Base-by-base conservation (phyloP, 2,888 invertebrate species). In the Diplolepis rosae region DNA sequence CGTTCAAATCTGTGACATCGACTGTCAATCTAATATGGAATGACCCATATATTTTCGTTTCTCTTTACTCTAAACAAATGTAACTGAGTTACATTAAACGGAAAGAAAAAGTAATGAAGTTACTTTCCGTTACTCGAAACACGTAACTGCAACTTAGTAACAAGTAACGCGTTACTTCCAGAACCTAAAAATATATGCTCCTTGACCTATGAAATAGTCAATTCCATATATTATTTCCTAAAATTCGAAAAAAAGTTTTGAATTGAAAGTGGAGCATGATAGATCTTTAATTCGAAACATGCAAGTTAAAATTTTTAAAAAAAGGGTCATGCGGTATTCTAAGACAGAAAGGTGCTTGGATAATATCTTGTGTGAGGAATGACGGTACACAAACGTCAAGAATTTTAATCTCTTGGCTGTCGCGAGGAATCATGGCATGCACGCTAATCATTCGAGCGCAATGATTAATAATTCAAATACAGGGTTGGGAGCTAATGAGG, bases 391-490 rank as follows among this genome's bases (percentile, higher is more conserved):
- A 61, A 15, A 42, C 15, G 35, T 42, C 39, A 39, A 61, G 61
- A n/a, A 61, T 42, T 61, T 61, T 35, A 61, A 61, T 61, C 61
- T 24, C 27, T 24, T 61, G 39, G 27, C 61, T 61, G 61, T 39
- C 61, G 61, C 61, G 61, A 61, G 61, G 61, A 42, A 61, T 61
- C 61, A 61, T 61, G 22, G 24, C 35, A 61, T 27, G 24, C 24
- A 27, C 39, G 22, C n/a, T 61, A 61, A 61, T 68, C 56, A 61
- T 24, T 68, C 32, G 48, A 61, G 56, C 28, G 50, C 50, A 65
- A 39, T 69, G 54, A 54, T 54, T 68, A 68, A 68, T 68, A 68
- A 56, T 68, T 56, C 68, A 56, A 68, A 56, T 52, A 68, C 18
- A 45, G 11, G 50, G 27, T 18, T 27, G n/a, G 4, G 11, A 50